Conservation (phyloP, 2,113 vertebrate genomes). For the Austrofundulus limnaeus region DNA sequence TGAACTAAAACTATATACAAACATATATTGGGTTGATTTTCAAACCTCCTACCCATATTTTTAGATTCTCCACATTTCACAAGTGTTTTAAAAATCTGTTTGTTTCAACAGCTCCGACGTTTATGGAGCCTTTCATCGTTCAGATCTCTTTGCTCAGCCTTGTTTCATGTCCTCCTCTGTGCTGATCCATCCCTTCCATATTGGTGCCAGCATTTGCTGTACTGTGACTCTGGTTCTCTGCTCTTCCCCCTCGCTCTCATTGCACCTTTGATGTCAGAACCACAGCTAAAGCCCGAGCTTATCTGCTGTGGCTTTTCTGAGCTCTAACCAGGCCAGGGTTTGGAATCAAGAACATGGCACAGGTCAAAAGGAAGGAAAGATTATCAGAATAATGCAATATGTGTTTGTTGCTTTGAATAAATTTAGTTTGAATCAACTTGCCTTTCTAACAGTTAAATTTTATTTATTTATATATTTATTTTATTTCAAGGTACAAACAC, state of each 20-base stretch:
- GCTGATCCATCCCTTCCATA: background rate
- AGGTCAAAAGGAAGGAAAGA: slow-evolving; percentile 14
- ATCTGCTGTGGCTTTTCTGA: slow-evolving; percentile 55
- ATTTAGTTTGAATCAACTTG: background rate
- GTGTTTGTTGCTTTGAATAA: background rate
- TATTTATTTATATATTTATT: no score
- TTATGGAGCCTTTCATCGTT: slow-evolving; percentile 5
- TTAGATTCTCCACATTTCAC: background rate
- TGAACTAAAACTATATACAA: no score
- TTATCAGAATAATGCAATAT: background rate
- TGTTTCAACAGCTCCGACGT: background rate
- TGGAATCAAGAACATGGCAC: slow-evolving; percentile 48
- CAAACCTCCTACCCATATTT: background rate
- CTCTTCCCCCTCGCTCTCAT: slow-evolving; percentile 25
- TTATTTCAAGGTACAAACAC: no score
- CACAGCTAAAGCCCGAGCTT: slow-evolving; percentile 59
- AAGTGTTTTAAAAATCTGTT: background rate
- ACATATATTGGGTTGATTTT: no score
- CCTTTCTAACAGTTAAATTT: background rate
- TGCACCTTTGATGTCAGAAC: slow-evolving; percentile 66
- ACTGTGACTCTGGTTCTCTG: slow-evolving; percentile 36
- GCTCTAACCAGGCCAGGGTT: slow-evolving; percentile 39
- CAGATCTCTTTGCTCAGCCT: slow-evolving; percentile 14
- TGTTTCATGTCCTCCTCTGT: slow-evolving; percentile 20
- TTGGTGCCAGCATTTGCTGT: slow-evolving; percentile 39